Percentiles rank a stretch among this genome's conserved stretches.
Conservation (phyloP, 2,797 vertebrate genomes). For the Eleutherodactylus coqui region DNA sequence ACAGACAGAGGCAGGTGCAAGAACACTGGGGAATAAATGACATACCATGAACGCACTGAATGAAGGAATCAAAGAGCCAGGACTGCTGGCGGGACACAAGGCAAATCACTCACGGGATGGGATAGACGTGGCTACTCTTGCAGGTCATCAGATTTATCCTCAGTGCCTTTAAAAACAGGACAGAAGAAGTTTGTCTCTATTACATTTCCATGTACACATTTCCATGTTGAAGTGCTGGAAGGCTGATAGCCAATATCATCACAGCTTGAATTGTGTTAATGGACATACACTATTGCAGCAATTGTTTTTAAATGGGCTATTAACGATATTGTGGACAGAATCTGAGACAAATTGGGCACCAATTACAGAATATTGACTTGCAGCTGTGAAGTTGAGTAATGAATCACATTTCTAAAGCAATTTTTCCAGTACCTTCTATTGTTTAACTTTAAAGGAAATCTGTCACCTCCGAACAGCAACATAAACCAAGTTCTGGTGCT, state of each 20-base stretch:
- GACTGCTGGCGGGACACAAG: not conserved
- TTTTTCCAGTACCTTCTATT: no score
- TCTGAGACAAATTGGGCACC: no score
- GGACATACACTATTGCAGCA: no score
- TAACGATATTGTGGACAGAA: no score
- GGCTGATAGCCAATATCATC: not conserved
- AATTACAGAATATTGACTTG: no score
- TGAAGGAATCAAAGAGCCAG: slow-evolving; percentile 20
- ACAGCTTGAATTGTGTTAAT: not conserved
- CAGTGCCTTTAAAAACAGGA: not conserved
- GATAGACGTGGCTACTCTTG: not conserved
- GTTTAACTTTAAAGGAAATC: no score
- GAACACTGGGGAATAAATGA: slow-evolving; percentile 44
- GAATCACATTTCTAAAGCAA: no score
- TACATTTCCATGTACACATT: not conserved
- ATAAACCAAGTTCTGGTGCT: no score
- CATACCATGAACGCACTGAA: slow-evolving; percentile 40
- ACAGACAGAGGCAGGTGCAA: slow-evolving; percentile 70
- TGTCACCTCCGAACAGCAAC: no score
- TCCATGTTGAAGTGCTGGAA: not conserved
- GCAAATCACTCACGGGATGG: not conserved
- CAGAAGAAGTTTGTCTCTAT: not conserved
- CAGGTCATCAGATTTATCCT: not conserved
- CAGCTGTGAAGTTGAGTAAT: no score
- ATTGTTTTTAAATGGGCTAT: no score